Percentiles rank a stretch among this genome's conserved stretches.
Conservation (phyloP, 2,888 invertebrate genomes). For the Drosophila kokeensis region DNA sequence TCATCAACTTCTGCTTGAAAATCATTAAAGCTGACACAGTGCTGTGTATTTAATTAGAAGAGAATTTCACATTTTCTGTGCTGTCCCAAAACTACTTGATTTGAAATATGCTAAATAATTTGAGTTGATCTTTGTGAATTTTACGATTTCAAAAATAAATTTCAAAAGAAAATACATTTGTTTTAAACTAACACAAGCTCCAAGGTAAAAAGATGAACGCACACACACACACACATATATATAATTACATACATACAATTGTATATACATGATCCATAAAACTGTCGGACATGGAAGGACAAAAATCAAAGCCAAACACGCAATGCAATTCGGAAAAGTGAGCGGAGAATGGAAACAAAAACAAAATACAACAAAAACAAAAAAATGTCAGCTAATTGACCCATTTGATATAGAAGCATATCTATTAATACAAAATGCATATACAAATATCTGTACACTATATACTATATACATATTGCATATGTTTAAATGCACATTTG, state of each 20-base stretch:
- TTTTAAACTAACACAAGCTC: constrained; percentile 2
- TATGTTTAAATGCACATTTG: constrained; percentile 29
- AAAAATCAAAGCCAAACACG: constrained; percentile 40
- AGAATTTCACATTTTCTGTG: not conserved
- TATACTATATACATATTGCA: constrained; percentile 2
- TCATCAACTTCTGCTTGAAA: constrained; percentile 17
- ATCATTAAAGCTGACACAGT: constrained; percentile 6
- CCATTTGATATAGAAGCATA: constrained; percentile 49
- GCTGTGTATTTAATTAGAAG: not conserved
- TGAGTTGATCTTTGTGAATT: not conserved
- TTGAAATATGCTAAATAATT: not conserved
- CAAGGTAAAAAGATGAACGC: constrained; percentile 16
- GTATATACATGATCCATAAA: constrained; percentile 39
- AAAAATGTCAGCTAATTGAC: constrained; percentile 44
- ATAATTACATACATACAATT: not conserved
- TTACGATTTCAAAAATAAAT: not conserved
- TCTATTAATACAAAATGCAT: constrained; percentile 7
- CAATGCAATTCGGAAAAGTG: constrained; percentile 42
- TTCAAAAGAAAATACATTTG: constrained; percentile 1
- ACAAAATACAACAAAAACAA: constrained; percentile 4
- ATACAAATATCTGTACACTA: not conserved
- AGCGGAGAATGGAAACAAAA: constrained; percentile 29
- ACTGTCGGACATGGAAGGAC: constrained; percentile 41
- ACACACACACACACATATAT: not conserved
- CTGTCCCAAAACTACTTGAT: not conserved